Evolutionary conservation across 2,113 vertebrate species (phyloP).

Genomic region (Corythoichthys haematopterus): DNA sequence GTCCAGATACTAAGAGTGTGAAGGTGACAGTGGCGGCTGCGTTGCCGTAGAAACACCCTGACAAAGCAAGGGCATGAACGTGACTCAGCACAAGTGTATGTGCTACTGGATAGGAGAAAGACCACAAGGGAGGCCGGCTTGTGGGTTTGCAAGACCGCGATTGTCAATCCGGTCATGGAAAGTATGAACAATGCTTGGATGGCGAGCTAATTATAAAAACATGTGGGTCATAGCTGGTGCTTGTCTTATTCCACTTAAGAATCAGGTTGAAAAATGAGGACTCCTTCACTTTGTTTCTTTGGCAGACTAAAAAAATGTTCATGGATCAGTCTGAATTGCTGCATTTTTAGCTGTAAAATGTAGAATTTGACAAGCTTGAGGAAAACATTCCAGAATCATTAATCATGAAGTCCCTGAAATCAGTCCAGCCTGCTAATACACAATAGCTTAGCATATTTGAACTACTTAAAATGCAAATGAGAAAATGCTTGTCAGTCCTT

Average conservation of each 20-base stretch:
- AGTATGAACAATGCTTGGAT: neutral
- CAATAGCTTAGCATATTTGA: neutral
- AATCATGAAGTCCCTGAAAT: neutral
- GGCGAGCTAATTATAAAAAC: neutral
- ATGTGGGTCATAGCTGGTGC: neutral
- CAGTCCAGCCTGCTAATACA: neutral
- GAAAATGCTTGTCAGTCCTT: neutral
- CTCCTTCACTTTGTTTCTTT: neutral
- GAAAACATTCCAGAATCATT: neutral
- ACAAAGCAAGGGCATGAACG: neutral
- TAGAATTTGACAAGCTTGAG: neutral
- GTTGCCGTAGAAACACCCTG: neutral
- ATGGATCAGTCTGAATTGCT: neutral
- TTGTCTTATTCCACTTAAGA: neutral
- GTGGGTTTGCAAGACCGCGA: neutral
- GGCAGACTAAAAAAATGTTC: neutral
- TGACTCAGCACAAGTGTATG: neutral
- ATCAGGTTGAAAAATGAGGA: constrained; percentile 2
- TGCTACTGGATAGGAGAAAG: neutral
- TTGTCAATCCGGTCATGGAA: neutral
- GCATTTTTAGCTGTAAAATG: neutral
- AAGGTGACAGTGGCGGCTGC: constrained; percentile 1
- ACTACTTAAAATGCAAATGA: neutral
- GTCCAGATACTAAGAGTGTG: neutral
- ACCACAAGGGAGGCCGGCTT: neutral